Evolutionary conservation across 2,797 vertebrate species (phyloP).

Genomic region (Pogoniulus pusillus): DNA sequence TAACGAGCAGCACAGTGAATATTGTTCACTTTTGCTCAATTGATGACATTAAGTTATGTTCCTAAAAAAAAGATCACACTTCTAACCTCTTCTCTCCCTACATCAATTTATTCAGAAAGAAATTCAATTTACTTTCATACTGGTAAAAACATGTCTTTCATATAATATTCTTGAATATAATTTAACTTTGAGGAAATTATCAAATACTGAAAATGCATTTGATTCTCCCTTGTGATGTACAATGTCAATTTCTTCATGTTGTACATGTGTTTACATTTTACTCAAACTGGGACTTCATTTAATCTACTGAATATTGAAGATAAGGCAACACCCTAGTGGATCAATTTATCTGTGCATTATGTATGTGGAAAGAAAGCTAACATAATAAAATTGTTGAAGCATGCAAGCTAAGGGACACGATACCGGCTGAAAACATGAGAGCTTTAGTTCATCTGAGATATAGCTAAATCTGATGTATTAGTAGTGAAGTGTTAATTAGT

Average conservation of each 20-base stretch:
- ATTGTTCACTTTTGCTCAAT: not conserved
- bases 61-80: not conserved
- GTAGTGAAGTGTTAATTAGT: conserved; percentile 40
- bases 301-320: conserved; percentile 37
- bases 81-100: not conserved
- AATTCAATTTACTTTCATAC: not conserved
- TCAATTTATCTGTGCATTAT: conserved; percentile 55
- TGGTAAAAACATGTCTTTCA: not conserved
- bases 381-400: conserved; percentile 53
- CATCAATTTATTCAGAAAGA: not conserved
- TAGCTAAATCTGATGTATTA: conserved; percentile 56
- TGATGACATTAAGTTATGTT: not conserved
- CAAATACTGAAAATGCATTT: not conserved
- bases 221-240: not conserved
- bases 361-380: conserved; percentile 11
- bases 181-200: conserved; percentile 8
- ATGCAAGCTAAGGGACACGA: conserved; percentile 3
- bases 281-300: conserved; percentile 27
- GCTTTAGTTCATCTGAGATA: conserved; percentile 8
- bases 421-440: conserved; percentile 20
- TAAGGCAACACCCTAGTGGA: not conserved
- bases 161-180: not conserved
- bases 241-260: not conserved
- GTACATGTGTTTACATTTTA: not conserved
- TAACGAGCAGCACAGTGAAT: not conserved